Percentiles rank a stretch among this genome's conserved stretches.
Conservation (phyloP, 1,140 invertebrate genomes). For the Apis cerana region DNA sequence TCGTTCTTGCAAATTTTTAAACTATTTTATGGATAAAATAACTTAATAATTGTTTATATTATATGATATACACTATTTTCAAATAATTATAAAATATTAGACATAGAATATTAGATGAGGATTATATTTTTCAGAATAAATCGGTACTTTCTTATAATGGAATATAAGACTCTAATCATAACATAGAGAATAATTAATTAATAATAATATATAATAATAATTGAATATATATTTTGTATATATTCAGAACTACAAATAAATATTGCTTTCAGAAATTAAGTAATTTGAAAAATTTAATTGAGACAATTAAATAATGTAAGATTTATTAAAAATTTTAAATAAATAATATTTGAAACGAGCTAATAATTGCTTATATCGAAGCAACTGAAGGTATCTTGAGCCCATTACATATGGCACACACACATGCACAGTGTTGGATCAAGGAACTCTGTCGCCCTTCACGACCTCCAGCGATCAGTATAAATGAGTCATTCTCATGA, state of each 20-base stretch:
- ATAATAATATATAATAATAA: background rate
- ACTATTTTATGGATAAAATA: background rate
- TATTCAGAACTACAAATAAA: background rate
- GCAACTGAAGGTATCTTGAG: background rate
- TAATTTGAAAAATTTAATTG: background rate
- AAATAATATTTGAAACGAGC: background rate
- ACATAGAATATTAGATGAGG: background rate
- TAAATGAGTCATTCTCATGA: conserved; percentile 41
- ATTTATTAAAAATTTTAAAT: background rate
- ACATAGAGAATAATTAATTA: conserved; percentile 15
- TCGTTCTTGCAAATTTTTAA: conserved; percentile 23
- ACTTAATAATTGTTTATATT: background rate
- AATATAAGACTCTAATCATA: background rate
- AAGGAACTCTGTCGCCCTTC: conserved; percentile 58
- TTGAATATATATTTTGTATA: background rate
- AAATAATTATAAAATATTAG: background rate
- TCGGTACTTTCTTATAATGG: background rate
- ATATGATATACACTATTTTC: background rate
- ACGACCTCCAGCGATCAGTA: conserved; percentile 24
- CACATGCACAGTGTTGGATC: conserved; percentile 54
- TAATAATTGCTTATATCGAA: background rate
- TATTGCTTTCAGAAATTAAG: background rate
- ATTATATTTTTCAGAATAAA: background rate
- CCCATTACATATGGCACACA: conserved; percentile 17
- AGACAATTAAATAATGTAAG: background rate